Percentiles rank a stretch among this genome's conserved stretches.
These are phyloP conservation scores for Tuta absoluta DNA, from an alignment of 2,888 invertebrate genomes.

Conservation along the genomic window DNA sequence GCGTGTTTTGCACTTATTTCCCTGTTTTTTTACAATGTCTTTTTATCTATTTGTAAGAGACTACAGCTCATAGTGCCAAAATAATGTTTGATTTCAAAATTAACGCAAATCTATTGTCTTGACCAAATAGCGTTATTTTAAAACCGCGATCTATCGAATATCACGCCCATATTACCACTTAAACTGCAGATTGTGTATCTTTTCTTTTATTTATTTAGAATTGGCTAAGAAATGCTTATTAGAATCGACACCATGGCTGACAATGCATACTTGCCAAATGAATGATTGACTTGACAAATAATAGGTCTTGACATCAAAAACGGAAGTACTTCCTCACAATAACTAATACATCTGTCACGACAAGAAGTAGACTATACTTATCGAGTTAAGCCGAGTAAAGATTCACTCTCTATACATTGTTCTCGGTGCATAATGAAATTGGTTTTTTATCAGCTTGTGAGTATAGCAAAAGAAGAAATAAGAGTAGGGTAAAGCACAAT, in stretches of 20 bases:
- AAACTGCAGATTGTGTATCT: no score
- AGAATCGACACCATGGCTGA: constrained; percentile 8
- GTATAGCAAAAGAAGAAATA: constrained; percentile 32
- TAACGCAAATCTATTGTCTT: no score
- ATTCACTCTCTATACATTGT: constrained; percentile 51
- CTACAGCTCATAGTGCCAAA: no score
- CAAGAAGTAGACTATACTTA: constrained; percentile 24
- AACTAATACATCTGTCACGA: constrained; percentile 9
- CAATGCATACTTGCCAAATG: constrained; percentile 25
- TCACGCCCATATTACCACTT: no score
- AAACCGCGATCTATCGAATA: no score
- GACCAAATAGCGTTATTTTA: no score
- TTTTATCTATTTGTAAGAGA: no score
- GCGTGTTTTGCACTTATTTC: no score
- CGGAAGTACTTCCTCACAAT: constrained; percentile 24
- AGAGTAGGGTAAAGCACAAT: constrained; percentile 38
- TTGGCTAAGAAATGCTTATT: no score
- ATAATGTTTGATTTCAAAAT: no score
- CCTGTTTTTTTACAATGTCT: no score
- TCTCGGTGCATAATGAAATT: constrained; percentile 43
- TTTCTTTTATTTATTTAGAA: no score
- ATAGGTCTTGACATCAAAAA: constrained; percentile 22
- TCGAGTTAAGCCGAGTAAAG: constrained; percentile 37
- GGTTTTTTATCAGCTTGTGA: constrained; percentile 37
- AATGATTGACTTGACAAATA: constrained; percentile 30